These are phyloP conservation scores for Simalia tracyae DNA, from an alignment of 2,797 vertebrate species.

Conservation along the genomic window DNA sequence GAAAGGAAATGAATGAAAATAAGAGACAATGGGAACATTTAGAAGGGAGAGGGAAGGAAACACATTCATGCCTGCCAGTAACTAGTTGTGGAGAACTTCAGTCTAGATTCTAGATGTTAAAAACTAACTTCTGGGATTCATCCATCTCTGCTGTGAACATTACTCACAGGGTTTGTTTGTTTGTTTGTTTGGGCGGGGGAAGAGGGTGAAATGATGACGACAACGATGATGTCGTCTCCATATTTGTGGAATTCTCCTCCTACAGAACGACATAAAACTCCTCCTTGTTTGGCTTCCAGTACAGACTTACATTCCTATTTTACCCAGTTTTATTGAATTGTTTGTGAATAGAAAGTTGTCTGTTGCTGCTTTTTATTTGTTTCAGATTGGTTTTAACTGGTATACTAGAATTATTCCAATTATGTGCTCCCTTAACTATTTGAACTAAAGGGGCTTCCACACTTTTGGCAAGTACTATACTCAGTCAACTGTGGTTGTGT, in stretches of 20 bases:
- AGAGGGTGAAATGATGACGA: neutral
- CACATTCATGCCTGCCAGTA: neutral
- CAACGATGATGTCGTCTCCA: neutral
- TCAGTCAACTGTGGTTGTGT: neutral
- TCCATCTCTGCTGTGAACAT: neutral
- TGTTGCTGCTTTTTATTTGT: neutral
- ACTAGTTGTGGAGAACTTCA: neutral
- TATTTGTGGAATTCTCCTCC: neutral
- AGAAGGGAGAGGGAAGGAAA: neutral
- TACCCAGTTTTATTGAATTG: neutral
- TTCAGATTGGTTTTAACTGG: neutral
- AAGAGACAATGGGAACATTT: neutral
- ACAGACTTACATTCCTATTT: neutral
- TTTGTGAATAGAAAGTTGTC: neutral
- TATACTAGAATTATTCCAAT: neutral
- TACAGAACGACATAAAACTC: neutral
- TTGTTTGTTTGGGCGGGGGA: neutral
- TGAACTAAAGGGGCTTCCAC: neutral
- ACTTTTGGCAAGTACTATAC: neutral
- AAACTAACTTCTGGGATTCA: neutral
- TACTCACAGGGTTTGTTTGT: neutral
- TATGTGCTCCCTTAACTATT: neutral
- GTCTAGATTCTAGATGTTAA: neutral
- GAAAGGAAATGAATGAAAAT: neutral
- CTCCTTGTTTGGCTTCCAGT: neutral